Evolutionary conservation across 2,113 vertebrate genomes (phyloP).

Genomic region (Sigmodon hispidus): DNA sequence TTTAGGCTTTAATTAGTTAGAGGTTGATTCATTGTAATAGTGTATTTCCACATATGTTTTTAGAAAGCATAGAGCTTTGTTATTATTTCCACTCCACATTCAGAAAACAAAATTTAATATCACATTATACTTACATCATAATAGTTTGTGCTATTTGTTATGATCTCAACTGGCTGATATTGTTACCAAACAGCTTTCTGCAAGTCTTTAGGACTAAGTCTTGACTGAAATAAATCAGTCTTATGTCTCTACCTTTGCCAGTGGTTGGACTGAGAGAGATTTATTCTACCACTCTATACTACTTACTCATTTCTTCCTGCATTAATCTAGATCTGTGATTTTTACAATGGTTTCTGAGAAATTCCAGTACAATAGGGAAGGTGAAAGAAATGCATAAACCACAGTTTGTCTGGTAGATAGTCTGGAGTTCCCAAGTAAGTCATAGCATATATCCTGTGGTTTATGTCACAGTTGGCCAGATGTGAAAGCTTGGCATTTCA

Average conservation of each 20-base stretch:
- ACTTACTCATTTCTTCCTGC: neutral
- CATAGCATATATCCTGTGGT: neutral
- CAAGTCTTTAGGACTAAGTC: neutral
- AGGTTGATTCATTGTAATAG: neutral
- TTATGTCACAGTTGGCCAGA: neutral
- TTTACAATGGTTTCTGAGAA: neutral
- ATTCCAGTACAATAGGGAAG: neutral
- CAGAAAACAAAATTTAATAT: neutral
- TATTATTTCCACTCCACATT: neutral
- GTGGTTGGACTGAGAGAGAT: neutral
- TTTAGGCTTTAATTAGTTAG: neutral
- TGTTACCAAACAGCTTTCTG: neutral
- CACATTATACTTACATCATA: neutral
- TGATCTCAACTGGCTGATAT: neutral
- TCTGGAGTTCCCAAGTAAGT: accelerated
- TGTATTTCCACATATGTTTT: neutral
- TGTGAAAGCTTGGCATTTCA: neutral
- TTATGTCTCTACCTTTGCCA: neutral
- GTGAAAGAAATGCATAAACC: neutral
- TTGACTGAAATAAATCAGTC: neutral
- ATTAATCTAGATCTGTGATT: neutral
- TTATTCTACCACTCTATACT: neutral
- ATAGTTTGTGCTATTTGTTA: neutral
- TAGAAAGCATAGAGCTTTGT: neutral
- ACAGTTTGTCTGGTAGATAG: neutral